Percentiles rank a stretch among this genome's conserved stretches.
phyloP scores from a whole-genome alignment of 1,140 invertebrate species.

The Adelges cooleyi region DNA sequence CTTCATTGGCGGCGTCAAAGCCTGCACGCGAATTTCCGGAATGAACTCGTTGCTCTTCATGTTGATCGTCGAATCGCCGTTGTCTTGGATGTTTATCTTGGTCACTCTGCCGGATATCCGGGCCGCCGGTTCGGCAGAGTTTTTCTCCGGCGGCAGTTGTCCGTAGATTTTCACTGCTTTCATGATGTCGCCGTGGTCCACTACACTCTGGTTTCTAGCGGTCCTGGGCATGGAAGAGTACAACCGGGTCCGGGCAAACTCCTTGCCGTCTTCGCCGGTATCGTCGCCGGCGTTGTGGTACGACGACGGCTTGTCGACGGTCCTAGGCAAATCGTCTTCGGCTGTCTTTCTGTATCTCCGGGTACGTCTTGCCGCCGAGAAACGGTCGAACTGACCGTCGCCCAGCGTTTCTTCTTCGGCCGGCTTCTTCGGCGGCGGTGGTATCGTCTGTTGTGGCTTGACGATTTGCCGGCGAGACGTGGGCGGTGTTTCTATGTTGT shows the following conservation, averaged over 20 bases:
- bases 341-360: slow-evolving; percentile 62
- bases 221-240: slow-evolving; percentile 18
- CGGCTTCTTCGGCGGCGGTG: background rate
- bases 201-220: slow-evolving; percentile 4
- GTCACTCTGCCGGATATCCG: background rate
- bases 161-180: slow-evolving; percentile 11
- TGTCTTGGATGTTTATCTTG: slow-evolving; percentile 8
- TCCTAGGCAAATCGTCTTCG: slow-evolving; percentile 42
- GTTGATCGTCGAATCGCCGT: background rate
- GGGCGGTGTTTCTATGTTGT: slow-evolving; percentile 81
- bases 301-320: slow-evolving; percentile 31
- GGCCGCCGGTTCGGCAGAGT: background rate
- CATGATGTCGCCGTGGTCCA: slow-evolving; percentile 16
- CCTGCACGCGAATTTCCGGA: slow-evolving; percentile 40
- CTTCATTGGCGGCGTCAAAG: slow-evolving; percentile 33
- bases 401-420: slow-evolving; percentile 34
- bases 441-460: slow-evolving; percentile 38
- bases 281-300: background rate
- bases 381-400: slow-evolving; percentile 68
- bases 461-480: slow-evolving; percentile 52
- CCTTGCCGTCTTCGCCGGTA: background rate
- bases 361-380: slow-evolving; percentile 66
- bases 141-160: slow-evolving; percentile 1
- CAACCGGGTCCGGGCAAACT: background rate
- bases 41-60: slow-evolving; percentile 37